Evolutionary conservation across 2,113 vertebrate genomes (phyloP).

Genomic region (Hippocampus abdominalis): DNA sequence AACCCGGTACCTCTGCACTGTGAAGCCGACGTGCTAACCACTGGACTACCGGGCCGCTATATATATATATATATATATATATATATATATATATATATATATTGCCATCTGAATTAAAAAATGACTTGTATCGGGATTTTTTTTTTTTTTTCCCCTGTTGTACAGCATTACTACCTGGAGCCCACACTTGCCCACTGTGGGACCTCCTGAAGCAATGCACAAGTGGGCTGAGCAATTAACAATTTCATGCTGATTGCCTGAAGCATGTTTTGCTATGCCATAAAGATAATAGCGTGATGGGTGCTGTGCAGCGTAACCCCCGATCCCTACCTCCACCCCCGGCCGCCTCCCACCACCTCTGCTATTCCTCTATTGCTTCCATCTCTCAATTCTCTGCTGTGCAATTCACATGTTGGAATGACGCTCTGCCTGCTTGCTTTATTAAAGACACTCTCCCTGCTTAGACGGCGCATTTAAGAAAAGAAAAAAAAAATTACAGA

Average conservation of each 20-base stretch:
- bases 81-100: no score
- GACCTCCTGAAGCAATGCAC: slow-evolving; percentile 79
- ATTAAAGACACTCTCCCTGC: slow-evolving; percentile 70
- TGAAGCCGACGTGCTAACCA: no score
- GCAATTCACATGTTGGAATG: slow-evolving; percentile 67
- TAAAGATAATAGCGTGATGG: slow-evolving; percentile 82
- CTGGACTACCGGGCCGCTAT: no score
- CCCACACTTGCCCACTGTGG: slow-evolving; percentile 56
- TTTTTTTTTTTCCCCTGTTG: neutral
- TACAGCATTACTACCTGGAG: slow-evolving; percentile 18
- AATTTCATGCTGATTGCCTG: slow-evolving; percentile 90
- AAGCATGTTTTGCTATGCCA: slow-evolving; percentile 81
- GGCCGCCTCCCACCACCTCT: slow-evolving; percentile 31
- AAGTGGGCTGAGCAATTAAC: slow-evolving; percentile 87
- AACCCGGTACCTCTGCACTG: no score
- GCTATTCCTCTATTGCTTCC: slow-evolving; percentile 66
- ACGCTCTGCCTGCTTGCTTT: slow-evolving; percentile 66
- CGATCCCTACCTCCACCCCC: slow-evolving; percentile 12
- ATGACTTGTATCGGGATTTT: neutral
- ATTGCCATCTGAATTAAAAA: neutral
- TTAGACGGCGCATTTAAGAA: slow-evolving; percentile 71
- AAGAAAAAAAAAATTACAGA: slow-evolving; percentile 63
- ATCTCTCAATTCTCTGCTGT: slow-evolving; percentile 69
- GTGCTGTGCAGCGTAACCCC: slow-evolving; percentile 59
- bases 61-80: no score